Evolutionary conservation across 1,140 invertebrate species (phyloP), one percentile per base, ranked within the genome.

Genomic region (Macrostomum lignano): DNA sequence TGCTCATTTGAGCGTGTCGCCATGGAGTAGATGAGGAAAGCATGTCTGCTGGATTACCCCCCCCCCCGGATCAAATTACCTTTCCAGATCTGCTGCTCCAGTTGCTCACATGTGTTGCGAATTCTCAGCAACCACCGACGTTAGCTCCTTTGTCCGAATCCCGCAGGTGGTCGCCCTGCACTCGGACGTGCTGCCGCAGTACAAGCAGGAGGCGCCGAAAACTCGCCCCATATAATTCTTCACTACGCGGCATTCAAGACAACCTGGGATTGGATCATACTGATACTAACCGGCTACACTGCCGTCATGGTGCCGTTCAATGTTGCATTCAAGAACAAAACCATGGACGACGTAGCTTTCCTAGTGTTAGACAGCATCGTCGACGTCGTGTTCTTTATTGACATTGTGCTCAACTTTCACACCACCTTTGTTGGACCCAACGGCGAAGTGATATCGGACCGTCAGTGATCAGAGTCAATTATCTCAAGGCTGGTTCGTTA

Each of bases 241-340:
- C 88, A 96, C 62, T 93, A 94, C 62, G 88, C 79, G 43, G 78
- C 82, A 40, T 94, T 94, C 62, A 84, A 82, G 64, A 79, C 82
- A 40, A 81, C 84, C 49, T 98, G 88, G 86, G 88, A 96, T 64
- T 96, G 88, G 88, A 77, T 94, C 52, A 96, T 98, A 55, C 68
- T 96, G 37, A 84, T 81, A 64, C 69, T 98, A 47, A 98, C 91
- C 41, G 96, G 98, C 67, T 98, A 98, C 67, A 98, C 91, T 37
- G 86, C 91, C 52, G 88, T 98, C 58, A 96, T 98, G 78, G 91
- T 98, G 45, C 91, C 91, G 36, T 98, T 91, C 66, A 96, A 98
- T 63, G 86, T 96, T 46, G 86, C 91, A 49, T 96, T 96, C 67
- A 91, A 93, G 63, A 94, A 94, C 64, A 91, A 81, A 36, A 84